A percentile compares a stretch with the other conserved stretches of the same genome.
Evolutionary conservation across 2,888 invertebrate genomes (phyloP).

Genomic region (Drosophila fungiperda): DNA sequence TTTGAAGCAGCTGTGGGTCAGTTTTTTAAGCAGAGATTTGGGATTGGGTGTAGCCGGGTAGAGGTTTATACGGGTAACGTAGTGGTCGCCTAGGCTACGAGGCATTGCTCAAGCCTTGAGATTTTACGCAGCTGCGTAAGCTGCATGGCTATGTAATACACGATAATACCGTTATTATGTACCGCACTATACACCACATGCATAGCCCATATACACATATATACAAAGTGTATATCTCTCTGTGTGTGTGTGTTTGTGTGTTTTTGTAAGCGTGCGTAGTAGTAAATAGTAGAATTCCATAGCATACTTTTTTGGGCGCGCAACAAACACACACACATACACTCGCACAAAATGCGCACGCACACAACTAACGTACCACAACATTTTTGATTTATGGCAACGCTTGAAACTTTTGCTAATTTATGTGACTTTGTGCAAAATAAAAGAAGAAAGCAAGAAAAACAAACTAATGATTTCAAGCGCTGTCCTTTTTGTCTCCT

Average conservation of each 20-base stretch:
- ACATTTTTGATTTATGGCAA: constrained; percentile 47
- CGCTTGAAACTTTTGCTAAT: constrained; percentile 53
- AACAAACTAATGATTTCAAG: constrained; percentile 45
- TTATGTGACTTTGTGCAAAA: constrained; percentile 44
- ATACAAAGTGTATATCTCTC: neutral
- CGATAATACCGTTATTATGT: constrained; percentile 70
- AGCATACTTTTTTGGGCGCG: constrained; percentile 77
- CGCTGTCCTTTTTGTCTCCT: constrained; percentile 28
- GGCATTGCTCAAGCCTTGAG: constrained; percentile 76
- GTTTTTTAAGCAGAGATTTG: constrained; percentile 6
- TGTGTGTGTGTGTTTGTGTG: constrained; percentile 41
- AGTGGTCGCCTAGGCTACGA: constrained; percentile 48
- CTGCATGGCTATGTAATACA: constrained; percentile 65
- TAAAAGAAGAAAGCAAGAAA: constrained; percentile 8
- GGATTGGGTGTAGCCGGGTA: neutral
- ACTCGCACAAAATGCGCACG: constrained; percentile 17
- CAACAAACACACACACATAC: constrained; percentile 45
- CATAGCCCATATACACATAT: constrained; percentile 19
- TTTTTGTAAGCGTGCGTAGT: constrained; percentile 64
- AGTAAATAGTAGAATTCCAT: constrained; percentile 75
- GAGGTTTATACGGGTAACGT: neutral
- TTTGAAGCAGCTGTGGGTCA: constrained; percentile 28
- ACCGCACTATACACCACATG: constrained; percentile 26
- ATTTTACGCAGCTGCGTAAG: constrained; percentile 79
- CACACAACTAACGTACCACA: constrained; percentile 7